Base-by-base conservation (phyloP, 2,113 vertebrate genomes). In the Rousettus leschenaultii region DNA sequence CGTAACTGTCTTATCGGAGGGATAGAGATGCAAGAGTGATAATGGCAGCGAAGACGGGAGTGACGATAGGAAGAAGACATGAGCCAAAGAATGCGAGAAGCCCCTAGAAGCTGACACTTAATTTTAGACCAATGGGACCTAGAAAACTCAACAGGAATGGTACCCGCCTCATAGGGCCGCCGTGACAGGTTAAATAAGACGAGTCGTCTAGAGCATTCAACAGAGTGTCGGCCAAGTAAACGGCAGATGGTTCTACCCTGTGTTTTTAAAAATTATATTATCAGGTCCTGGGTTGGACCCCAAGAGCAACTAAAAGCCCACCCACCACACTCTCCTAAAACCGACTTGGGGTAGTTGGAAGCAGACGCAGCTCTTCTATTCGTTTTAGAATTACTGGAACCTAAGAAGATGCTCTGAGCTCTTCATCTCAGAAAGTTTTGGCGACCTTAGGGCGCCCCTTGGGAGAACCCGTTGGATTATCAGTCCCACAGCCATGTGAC, bases 181-280 rank as follows among this genome's bases (percentile, higher is more conserved):
- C 65, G 63, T 6, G 28, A 9, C 61, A 26, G 30, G 2, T 79
- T 48, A 45, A 53, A 59, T 14, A n/a, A 70, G 38, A 59, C 16
- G 6, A 0, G 33, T 7, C 51, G 21, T 33, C 43, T 28, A n/a
- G 63, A 59, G 48, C 28, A 51, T 77, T 53, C 59, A 40, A n/a
- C 35, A 43, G 12, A 74, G 74, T 38, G 2, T 21, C 48, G 24
- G 16, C 33, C 65, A 28, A 6, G 11, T 35, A 61, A 53, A 43
- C 5, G 11, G 22, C n/a, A 24, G 68, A 21, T n/a, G 28, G 35
- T 38, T 35, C 93, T 45, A 51, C 26, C 63, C 9, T 70, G 38
- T 77, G 30, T 5, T 89, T 93, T 65, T 11, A 26, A 33, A 95
- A 92, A 65, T 80, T 57, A 12, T 45, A 40, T 80, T 11, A 77